Percentiles rank a stretch among this genome's conserved stretches.
Conservation (phyloP, 2,888 invertebrate genomes). For the Eucriotettix oculatus region DNA sequence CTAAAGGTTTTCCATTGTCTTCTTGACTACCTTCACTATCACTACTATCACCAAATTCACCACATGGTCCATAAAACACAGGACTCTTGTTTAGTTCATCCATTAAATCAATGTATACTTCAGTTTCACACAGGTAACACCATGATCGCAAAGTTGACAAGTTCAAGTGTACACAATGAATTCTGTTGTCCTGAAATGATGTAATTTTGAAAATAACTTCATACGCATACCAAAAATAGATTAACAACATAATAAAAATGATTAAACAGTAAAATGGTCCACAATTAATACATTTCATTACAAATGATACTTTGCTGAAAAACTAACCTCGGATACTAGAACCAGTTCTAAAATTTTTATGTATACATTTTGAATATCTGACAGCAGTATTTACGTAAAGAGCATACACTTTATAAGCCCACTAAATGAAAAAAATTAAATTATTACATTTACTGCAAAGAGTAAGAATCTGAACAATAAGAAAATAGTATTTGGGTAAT, state of each 20-base stretch:
- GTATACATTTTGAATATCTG: neutral
- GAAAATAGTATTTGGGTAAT: no score
- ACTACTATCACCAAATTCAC: constrained; percentile 26
- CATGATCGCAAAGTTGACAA: constrained; percentile 68
- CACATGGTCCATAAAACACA: constrained; percentile 17
- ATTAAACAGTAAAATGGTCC: neutral
- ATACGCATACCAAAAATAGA: neutral
- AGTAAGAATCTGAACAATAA: no score
- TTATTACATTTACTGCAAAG: no score
- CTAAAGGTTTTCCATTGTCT: constrained; percentile 31
- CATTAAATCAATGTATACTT: constrained; percentile 45
- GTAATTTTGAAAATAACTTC: neutral
- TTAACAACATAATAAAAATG: neutral
- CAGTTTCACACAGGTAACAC: constrained; percentile 75
- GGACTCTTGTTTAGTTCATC: constrained; percentile 17
- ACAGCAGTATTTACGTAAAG: neutral
- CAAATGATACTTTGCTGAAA: neutral
- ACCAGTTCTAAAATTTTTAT: neutral
- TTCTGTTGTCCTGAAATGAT: constrained; percentile 34
- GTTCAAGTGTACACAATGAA: constrained; percentile 72
- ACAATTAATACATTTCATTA: neutral
- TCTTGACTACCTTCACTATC: constrained; percentile 29
- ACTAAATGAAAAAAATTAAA: no score
- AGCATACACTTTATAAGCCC: no score
- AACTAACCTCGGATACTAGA: neutral